Evolutionary conservation across 2,888 invertebrate species (phyloP).

Genomic region (Trypoxylon attenuatum): DNA sequence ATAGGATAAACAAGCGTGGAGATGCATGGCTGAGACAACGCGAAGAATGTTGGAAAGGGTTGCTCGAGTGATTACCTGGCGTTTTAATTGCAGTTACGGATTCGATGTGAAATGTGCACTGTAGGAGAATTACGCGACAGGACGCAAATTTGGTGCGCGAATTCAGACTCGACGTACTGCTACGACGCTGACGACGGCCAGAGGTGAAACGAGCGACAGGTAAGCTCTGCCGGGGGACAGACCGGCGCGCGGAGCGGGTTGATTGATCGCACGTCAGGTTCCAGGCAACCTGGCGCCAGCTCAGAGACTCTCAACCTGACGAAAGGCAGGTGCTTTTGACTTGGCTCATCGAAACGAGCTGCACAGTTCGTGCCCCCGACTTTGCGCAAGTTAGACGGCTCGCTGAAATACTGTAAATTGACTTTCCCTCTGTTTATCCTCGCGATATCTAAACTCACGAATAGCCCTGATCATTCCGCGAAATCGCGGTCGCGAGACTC

Average conservation of each 20-base stretch:
- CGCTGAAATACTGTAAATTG: too few relatives aligned
- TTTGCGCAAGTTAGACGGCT: too few relatives aligned
- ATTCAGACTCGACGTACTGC: slow-evolving; percentile 51
- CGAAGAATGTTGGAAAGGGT: neutral
- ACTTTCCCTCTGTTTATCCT: too few relatives aligned
- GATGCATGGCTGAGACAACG: neutral
- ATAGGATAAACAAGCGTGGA: too few relatives aligned
- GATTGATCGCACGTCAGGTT: slow-evolving; percentile 73
- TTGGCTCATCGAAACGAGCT: too few relatives aligned
- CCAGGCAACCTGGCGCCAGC: slow-evolving; percentile 72
- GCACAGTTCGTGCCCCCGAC: too few relatives aligned
- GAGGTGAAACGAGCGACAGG: slow-evolving; percentile 48
- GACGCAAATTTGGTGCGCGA: slow-evolving; percentile 38
- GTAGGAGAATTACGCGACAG: slow-evolving; percentile 26
- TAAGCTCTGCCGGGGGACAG: slow-evolving; percentile 51
- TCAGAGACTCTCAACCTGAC: slow-evolving; percentile 65
- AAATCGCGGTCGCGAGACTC: too few relatives aligned
- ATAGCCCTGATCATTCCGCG: too few relatives aligned
- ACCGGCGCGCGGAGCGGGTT: slow-evolving; percentile 68
- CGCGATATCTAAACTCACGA: too few relatives aligned
- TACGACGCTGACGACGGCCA: too few relatives aligned
- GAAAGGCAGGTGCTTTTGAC: slow-evolving; percentile 15
- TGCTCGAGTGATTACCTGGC: slow-evolving; percentile 18
- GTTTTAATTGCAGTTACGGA: slow-evolving; percentile 44
- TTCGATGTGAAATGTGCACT: slow-evolving; percentile 3